Evolutionary conservation across 2,797 vertebrate genomes (phyloP).

Genomic region (Carapus acus): DNA sequence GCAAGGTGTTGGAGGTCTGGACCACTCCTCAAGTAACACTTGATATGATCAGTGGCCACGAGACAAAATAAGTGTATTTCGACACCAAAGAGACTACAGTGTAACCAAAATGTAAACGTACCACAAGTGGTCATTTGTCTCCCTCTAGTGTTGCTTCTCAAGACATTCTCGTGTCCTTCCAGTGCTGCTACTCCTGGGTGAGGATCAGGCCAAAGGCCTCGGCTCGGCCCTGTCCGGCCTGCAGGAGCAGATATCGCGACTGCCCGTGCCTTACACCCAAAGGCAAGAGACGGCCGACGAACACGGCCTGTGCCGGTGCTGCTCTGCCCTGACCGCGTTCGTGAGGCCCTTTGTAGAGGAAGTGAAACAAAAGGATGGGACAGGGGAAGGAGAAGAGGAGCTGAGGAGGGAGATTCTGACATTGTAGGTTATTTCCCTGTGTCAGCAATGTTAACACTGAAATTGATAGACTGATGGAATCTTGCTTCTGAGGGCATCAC

Average conservation of each 20-base stretch:
- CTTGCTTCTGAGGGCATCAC: background rate
- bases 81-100: too few species aligned
- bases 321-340: slow-evolving; percentile 74
- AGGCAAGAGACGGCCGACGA: slow-evolving; percentile 80
- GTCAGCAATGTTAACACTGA: rapidly evolving
- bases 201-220: slow-evolving; percentile 75
- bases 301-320: slow-evolving; percentile 80
- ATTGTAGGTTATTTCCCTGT: slow-evolving; percentile 75
- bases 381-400: slow-evolving; percentile 55
- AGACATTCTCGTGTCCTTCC: background rate
- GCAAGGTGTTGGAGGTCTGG: too few species aligned
- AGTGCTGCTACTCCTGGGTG: slow-evolving; percentile 79
- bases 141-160: slow-evolving; percentile 52
- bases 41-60: too few species aligned
- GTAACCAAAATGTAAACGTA: too few species aligned
- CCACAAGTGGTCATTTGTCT: slow-evolving; percentile 14
- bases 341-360: slow-evolving; percentile 80
- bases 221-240: slow-evolving; percentile 77
- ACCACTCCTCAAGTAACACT: too few species aligned
- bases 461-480: background rate
- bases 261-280: slow-evolving; percentile 83
- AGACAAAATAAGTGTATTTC: too few species aligned
- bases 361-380: slow-evolving; percentile 60
- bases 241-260: slow-evolving; percentile 77
- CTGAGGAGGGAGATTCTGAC: slow-evolving; percentile 81